Evolutionary conservation across 2,797 vertebrate species (phyloP).

Genomic region (Taenioides sp.): DNA sequence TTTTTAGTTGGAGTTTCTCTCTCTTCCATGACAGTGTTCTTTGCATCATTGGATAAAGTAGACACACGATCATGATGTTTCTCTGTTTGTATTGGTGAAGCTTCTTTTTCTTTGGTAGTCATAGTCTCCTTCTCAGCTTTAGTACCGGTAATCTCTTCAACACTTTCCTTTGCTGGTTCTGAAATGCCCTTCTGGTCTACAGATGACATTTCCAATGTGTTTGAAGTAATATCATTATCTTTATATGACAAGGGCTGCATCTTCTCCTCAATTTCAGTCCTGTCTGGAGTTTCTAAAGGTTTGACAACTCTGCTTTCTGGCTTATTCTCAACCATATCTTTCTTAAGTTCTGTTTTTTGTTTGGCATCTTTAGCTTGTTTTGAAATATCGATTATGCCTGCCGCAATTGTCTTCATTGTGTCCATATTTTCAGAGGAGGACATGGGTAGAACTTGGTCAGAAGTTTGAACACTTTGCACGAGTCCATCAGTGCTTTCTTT

Average conservation of each 20-base stretch:
- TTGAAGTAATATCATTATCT: constrained; percentile 31
- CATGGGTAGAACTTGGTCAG: not conserved
- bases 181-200: constrained; percentile 17
- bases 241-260: constrained; percentile 3
- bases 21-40: not conserved
- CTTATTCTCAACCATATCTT: not conserved
- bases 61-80: too few relatives aligned
- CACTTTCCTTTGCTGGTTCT: not conserved
- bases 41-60: not conserved
- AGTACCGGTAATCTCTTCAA: constrained; percentile 4
- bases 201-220: constrained; percentile 1
- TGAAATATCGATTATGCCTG: too few relatives aligned
- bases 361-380: constrained; percentile 4
- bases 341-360: not conserved
- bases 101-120: not conserved
- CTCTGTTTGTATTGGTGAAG: too few relatives aligned
- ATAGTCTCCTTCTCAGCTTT: not conserved
- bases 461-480: not conserved
- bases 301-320: not conserved
- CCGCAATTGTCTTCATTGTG: not conserved
- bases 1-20: not conserved
- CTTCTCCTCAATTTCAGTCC: constrained; percentile 24
- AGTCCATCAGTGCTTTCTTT: not conserved
- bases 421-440: not conserved
- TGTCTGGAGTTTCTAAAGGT: constrained; percentile 22